Evolutionary conservation across 2,797 vertebrate genomes (phyloP), one percentile per base, ranked within the genome.

Genomic region (Falco novaeseelandiae): DNA sequence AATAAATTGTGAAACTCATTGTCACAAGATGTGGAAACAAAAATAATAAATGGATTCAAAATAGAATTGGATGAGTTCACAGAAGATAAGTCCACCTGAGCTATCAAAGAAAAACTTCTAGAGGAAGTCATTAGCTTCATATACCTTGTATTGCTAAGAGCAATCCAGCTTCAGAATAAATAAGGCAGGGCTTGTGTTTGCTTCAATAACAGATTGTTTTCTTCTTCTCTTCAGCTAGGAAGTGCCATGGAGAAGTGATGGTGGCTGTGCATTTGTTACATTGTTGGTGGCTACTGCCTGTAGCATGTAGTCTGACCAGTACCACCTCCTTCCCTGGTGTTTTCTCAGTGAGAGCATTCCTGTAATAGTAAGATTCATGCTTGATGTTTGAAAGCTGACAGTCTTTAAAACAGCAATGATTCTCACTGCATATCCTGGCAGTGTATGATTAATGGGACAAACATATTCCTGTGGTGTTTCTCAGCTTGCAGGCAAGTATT

Each of bases 401-500:
- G 76, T 48, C 87, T 67, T 85, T 54, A 74, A 91, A 92, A 49
- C 30, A 7, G 23, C 70, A 22, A 36, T 87, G 65, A n/a, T 70
- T 94, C 84, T 73, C 19, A 40, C 86, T 91, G 65, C 44, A 57
- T 1, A 0, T 82, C 59, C 59, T 77, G 88, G 52, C 74, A 80
- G 57, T 18, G 36, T 52, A 36, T 94, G 92, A 87, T 91, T 89
- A 91, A 95, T 89, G 81, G 78, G 81, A 59, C 90, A 91, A 80
- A 87, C 3, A 18, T 67, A 63, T 82, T 89, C 70, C 44, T 91
- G 90, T 93, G 89, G 89, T 92, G 87, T 89, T 95, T 94, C 89
- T 91, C 90, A 87, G 78, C 92, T 96, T 87, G 67, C 59, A 91
- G 89, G 87, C 87, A 96, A 94, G 92, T 87, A 80, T 90, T 96